Evolutionary conservation across 2,888 invertebrate genomes (phyloP).

Genomic region (Caenorhabditis plicata): DNA sequence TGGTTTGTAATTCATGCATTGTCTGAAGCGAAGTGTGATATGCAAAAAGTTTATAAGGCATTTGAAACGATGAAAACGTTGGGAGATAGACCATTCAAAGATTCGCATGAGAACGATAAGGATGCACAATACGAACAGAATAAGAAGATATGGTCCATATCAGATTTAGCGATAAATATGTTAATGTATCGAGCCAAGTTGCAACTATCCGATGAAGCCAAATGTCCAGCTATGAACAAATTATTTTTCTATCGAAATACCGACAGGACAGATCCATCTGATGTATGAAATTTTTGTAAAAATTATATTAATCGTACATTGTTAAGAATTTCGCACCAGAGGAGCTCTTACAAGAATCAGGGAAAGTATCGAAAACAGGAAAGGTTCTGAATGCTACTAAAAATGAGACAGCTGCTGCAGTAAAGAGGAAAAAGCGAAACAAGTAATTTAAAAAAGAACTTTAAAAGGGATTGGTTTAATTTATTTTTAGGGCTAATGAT

Average conservation of each 20-base stretch:
- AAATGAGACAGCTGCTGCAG: slow-evolving; percentile 1
- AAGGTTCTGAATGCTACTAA: not conserved
- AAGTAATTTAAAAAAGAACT: too few relatives aligned
- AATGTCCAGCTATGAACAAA: slow-evolving; percentile 5
- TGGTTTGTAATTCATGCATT: slow-evolving; percentile 30
- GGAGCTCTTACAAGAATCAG: slow-evolving; percentile 2
- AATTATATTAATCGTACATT: not conserved
- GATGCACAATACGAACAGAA: slow-evolving; percentile 7
- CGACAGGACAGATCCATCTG: slow-evolving; percentile 11
- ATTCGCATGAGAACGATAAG: not conserved
- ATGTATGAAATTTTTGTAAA: not conserved
- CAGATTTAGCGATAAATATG: slow-evolving; percentile 37
- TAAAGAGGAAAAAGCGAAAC: slow-evolving; percentile 1
- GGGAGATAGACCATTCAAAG: slow-evolving; percentile 9
- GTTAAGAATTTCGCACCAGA: slow-evolving; percentile 32
- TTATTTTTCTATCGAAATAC: slow-evolving; percentile 18
- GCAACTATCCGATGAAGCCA: slow-evolving; percentile 10
- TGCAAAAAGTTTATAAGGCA: slow-evolving; percentile 23
- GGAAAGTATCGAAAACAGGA: slow-evolving; percentile 3
- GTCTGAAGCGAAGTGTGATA: slow-evolving; percentile 10
- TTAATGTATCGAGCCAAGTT: slow-evolving; percentile 38
- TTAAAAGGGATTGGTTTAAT: too few relatives aligned
- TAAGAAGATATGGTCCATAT: slow-evolving; percentile 44
- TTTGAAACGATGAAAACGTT: slow-evolving; percentile 25
- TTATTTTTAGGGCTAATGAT: too few relatives aligned